Percentiles rank a stretch among this genome's conserved stretches.
Evolutionary conservation across 2,888 invertebrate species (phyloP).

Genomic region (Mythimna vitellina): DNA sequence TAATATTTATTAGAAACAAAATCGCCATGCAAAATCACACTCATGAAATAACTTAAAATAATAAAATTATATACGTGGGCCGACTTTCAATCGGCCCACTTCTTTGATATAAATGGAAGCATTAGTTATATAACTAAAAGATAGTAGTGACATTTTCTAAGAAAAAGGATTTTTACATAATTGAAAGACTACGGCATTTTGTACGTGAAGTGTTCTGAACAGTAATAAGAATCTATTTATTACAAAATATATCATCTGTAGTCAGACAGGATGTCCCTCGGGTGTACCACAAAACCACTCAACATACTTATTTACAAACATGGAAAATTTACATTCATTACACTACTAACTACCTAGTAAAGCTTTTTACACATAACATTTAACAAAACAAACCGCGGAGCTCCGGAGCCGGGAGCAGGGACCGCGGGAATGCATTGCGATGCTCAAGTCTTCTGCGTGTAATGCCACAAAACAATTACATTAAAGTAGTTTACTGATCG

Average conservation of each 20-base stretch:
- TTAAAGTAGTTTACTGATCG: constrained; percentile 87
- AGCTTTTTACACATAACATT: constrained; percentile 89
- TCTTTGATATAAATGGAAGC: constrained; percentile 91
- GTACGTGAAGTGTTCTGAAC: constrained; percentile 73
- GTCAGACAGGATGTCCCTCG: constrained; percentile 56
- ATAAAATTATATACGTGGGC: constrained; percentile 85
- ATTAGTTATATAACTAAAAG: constrained; percentile 88
- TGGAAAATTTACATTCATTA: constrained; percentile 81
- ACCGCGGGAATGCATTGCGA: constrained; percentile 85
- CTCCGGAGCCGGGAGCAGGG: constrained; percentile 52
- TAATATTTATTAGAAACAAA: constrained; percentile 85
- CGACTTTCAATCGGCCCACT: constrained; percentile 88
- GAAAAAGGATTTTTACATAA: constrained; percentile 66
- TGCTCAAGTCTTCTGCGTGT: constrained; percentile 85
- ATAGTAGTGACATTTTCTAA: constrained; percentile 75
- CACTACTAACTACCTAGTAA: constrained; percentile 86
- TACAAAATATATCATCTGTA: constrained; percentile 63
- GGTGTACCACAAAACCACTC: constrained; percentile 79
- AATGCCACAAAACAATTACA: constrained; percentile 88
- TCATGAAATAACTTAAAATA: constrained; percentile 85
- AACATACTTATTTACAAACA: constrained; percentile 87
- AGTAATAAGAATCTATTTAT: constrained; percentile 65
- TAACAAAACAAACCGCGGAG: constrained; percentile 84
- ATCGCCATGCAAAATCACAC: constrained; percentile 90
- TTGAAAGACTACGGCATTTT: constrained; percentile 68